Evolutionary conservation across 2,113 vertebrate genomes (phyloP).

Genomic region (Anguilla japonica): DNA sequence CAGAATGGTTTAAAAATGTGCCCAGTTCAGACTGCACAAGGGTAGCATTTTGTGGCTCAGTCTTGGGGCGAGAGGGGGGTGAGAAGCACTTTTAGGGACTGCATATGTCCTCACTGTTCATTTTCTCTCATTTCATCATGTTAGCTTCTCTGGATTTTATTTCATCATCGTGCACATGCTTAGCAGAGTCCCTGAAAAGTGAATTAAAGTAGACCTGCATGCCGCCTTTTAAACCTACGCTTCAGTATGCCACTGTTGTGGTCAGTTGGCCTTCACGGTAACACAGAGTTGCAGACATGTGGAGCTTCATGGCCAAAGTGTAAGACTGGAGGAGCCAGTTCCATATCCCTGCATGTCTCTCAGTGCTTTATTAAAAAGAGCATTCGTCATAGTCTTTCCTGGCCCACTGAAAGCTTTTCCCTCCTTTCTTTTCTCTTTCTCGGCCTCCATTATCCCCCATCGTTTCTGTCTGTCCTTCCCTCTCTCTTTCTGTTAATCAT

Average conservation of each 20-base stretch:
- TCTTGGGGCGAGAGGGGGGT: background rate
- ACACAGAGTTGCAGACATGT: background rate
- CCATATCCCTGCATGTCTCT: slow-evolving; percentile 22
- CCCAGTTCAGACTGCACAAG: background rate
- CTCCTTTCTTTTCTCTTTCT: slow-evolving; percentile 25
- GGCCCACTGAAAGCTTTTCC: background rate
- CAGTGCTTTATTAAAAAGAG: slow-evolving; percentile 30
- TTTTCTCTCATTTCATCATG: background rate
- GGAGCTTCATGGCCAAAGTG: background rate
- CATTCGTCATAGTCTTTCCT: slow-evolving; percentile 51
- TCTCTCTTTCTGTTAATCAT: slow-evolving; percentile 20
- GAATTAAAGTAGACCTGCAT: background rate
- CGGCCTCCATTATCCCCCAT: background rate
- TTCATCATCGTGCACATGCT: background rate
- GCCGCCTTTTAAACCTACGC: background rate
- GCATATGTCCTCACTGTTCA: background rate
- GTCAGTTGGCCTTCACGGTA: background rate
- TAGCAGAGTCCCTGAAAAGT: background rate
- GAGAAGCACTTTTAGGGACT: background rate
- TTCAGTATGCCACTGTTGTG: background rate
- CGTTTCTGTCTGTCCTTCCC: background rate
- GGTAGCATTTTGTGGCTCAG: background rate
- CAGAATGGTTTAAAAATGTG: too few relatives aligned
- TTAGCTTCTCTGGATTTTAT: background rate
- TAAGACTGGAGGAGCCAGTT: background rate